phyloP scores from a whole-genome alignment of 2,797 vertebrate species.

The Enteromius trimaculatus region DNA sequence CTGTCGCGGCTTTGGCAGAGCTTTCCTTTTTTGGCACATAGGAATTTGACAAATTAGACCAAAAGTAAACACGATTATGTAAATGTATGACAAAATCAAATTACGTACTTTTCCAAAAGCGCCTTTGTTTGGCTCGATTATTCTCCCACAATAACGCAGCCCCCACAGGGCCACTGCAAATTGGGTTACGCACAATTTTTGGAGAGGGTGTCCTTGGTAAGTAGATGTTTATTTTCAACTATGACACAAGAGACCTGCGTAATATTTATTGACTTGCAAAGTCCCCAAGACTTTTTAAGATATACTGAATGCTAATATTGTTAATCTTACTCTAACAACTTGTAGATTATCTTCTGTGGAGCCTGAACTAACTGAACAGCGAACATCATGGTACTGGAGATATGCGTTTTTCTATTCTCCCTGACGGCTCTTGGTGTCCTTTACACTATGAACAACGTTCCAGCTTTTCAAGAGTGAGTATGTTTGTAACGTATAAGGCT shows the following conservation, averaged over 20 bases:
- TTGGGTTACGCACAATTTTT: constrained; percentile 67
- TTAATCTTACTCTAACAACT: constrained; percentile 1
- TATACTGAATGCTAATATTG: neutral
- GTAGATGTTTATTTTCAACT: constrained; percentile 16
- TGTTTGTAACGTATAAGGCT: constrained; percentile 6
- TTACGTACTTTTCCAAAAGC: constrained; percentile 72
- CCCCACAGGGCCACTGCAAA: constrained; percentile 59
- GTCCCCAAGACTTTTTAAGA: neutral
- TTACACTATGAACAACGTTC: constrained; percentile 77
- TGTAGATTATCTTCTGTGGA: constrained; percentile 9
- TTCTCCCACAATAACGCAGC: constrained; percentile 65
- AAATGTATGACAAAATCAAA: constrained; percentile 67
- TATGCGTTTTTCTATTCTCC: constrained; percentile 79
- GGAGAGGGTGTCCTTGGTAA: constrained; percentile 25
- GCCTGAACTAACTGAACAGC: neutral
- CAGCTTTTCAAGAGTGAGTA: constrained; percentile 86
- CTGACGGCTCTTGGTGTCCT: constrained; percentile 83
- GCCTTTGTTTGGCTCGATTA: constrained; percentile 73
- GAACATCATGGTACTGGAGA: constrained; percentile 65
- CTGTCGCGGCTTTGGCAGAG: constrained; percentile 32
- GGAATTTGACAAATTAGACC: constrained; percentile 58
- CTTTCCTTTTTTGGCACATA: constrained; percentile 37
- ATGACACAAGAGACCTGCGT: neutral
- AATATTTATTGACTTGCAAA: constrained; percentile 1
- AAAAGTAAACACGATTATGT: constrained; percentile 74